These are phyloP conservation scores for Thereuonema tuberculata DNA, from an alignment of 1,140 invertebrate species.

Conservation along the genomic window DNA sequence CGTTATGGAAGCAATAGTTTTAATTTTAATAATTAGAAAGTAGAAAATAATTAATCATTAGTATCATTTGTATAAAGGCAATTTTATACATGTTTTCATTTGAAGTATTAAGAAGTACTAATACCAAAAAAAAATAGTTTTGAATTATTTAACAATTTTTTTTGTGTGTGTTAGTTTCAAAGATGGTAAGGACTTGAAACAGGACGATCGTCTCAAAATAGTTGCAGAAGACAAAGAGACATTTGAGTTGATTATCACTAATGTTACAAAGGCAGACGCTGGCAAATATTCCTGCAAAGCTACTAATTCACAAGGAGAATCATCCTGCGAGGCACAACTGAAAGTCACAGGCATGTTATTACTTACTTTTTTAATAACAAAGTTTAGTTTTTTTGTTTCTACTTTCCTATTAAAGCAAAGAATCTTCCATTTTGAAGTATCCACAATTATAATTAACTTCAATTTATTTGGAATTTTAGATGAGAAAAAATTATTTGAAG, in stretches of 20 bases:
- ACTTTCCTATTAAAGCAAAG: too few relatives aligned
- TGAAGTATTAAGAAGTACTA: too few relatives aligned
- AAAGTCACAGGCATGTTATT: conserved; percentile 57
- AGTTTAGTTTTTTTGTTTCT: too few relatives aligned
- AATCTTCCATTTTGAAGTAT: too few relatives aligned
- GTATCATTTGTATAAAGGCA: too few relatives aligned
- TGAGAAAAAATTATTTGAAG: background rate
- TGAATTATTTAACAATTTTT: too few relatives aligned
- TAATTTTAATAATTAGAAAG: too few relatives aligned
- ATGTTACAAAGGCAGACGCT: conserved; percentile 62
- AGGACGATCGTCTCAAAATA: conserved; percentile 49
- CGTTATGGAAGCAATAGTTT: too few relatives aligned
- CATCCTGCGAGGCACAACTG: conserved; percentile 55
- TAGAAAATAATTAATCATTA: too few relatives aligned
- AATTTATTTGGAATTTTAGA: background rate
- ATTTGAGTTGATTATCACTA: conserved; percentile 76
- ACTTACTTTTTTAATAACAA: too few relatives aligned
- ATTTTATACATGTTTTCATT: too few relatives aligned
- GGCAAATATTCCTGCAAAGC: conserved; percentile 80
- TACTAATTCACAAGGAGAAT: conserved; percentile 66
- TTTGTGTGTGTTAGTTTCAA: conserved; percentile 50
- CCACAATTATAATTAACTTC: background rate
- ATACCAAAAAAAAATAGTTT: too few relatives aligned
- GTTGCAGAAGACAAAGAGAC: conserved; percentile 57
- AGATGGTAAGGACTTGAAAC: conserved; percentile 54